phyloP scores from a whole-genome alignment of 2,113 vertebrate species.

The Callipepla squamata region DNA sequence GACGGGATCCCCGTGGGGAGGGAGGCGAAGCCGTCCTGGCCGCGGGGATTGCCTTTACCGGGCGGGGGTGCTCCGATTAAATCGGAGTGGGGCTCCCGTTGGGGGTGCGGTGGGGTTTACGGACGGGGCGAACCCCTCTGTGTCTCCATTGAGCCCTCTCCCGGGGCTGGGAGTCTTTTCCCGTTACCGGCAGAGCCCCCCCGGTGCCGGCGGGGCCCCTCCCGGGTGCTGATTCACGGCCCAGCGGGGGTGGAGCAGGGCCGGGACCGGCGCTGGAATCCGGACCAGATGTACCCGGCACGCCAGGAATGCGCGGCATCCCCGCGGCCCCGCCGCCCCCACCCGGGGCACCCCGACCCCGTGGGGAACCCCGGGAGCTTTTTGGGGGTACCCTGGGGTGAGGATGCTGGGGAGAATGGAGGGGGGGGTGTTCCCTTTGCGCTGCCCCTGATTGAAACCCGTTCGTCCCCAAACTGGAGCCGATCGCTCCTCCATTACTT shows the following conservation, averaged over 20 bases:
- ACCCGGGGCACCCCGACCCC: not conserved
- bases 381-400: not conserved
- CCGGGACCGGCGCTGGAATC: conserved; percentile 90
- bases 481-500: not conserved
- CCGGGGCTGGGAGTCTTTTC: no score
- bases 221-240: conserved; percentile 74
- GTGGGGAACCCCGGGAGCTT: not conserved
- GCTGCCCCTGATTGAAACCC: not conserved
- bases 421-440: no score
- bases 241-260: conserved; percentile 80
- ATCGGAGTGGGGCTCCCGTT: no score
- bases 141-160: no score
- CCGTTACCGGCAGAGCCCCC: not conserved
- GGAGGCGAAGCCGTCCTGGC: no score
- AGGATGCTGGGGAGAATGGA: not conserved
- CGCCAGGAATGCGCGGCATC: conserved; percentile 91
- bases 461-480: not conserved
- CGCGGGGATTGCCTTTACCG: no score
- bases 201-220: not conserved
- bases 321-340: conserved; percentile 49
- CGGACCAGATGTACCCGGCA: conserved; percentile 97
- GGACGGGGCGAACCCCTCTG: no score
- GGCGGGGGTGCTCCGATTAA: no score
- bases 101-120: no score
- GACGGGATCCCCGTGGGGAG: not conserved